Conservation (phyloP, 2,113 vertebrate species). For the Nerophis lumbriciformis region DNA sequence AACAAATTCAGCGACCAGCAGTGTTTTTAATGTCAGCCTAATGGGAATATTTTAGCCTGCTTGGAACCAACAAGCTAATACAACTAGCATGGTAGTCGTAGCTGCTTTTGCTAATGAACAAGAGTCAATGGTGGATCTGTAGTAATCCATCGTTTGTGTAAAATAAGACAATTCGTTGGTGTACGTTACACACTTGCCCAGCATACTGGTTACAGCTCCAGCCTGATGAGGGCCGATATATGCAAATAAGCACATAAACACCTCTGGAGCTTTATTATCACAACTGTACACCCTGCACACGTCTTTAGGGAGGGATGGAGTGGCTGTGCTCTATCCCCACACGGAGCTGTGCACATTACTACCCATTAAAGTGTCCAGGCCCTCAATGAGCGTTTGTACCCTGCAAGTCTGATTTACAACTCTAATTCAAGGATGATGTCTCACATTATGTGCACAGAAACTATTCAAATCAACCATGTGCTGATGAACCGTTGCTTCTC, state of each 20-base stretch:
- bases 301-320: constrained; percentile 44
- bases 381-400: constrained; percentile 56
- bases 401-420: constrained; percentile 61
- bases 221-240: constrained; percentile 33
- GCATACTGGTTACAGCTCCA: constrained; percentile 4
- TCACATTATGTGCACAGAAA: constrained; percentile 26
- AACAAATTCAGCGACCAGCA: no score
- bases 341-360: constrained; percentile 53
- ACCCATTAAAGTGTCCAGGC: constrained; percentile 63
- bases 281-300: constrained; percentile 31
- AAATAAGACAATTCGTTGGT: no score
- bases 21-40: no score
- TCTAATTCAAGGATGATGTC: constrained; percentile 31
- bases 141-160: no score
- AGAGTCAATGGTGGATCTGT: no score
- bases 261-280: constrained; percentile 9
- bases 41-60: no score
- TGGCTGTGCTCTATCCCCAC: constrained; percentile 42
- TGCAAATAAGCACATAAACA: constrained; percentile 33
- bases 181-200: not conserved
- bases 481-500: constrained; percentile 8
- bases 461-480: constrained; percentile 44
- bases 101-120: no score
- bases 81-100: no score
- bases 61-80: no score